Conservation (phyloP, 2,797 vertebrate species). For the Peromyscus eremicus region DNA sequence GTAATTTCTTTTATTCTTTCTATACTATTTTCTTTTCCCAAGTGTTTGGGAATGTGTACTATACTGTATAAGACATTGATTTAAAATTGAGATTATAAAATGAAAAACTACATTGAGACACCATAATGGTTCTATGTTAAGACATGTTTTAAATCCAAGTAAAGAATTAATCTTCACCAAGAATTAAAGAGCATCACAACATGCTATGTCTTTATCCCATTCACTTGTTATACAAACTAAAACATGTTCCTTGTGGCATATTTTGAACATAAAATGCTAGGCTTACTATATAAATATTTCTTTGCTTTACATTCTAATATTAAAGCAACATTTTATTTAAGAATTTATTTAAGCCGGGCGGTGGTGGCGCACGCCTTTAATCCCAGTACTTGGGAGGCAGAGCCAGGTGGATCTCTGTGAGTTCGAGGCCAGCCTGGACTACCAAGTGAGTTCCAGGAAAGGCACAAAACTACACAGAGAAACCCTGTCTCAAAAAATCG, state of each 20-base stretch:
- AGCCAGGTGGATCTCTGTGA: too few relatives aligned
- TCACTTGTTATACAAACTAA: not conserved
- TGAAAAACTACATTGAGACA: not conserved
- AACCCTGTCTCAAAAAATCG: too few relatives aligned
- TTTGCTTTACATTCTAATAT: not conserved
- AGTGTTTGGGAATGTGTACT: not conserved
- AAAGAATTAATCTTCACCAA: not conserved
- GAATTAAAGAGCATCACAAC: not conserved
- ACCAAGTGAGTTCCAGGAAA: too few relatives aligned
- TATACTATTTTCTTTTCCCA: conserved; percentile 5
- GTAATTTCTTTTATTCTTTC: not conserved
- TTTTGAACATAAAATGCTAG: not conserved
- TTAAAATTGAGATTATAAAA: conserved; percentile 8
- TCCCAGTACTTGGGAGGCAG: too few relatives aligned
- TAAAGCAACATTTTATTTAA: not conserved
- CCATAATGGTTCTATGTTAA: not conserved
- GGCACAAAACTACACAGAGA: too few relatives aligned
- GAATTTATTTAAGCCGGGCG: not conserved
- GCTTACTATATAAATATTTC: not conserved
- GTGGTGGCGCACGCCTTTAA: too few relatives aligned
- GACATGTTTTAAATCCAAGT: not conserved
- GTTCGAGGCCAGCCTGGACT: too few relatives aligned
- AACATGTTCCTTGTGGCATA: not conserved
- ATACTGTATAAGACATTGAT: not conserved
- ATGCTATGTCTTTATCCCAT: not conserved